phyloP scores from a whole-genome alignment of 1,140 invertebrate genomes.

The Zaprionus capensis region DNA sequence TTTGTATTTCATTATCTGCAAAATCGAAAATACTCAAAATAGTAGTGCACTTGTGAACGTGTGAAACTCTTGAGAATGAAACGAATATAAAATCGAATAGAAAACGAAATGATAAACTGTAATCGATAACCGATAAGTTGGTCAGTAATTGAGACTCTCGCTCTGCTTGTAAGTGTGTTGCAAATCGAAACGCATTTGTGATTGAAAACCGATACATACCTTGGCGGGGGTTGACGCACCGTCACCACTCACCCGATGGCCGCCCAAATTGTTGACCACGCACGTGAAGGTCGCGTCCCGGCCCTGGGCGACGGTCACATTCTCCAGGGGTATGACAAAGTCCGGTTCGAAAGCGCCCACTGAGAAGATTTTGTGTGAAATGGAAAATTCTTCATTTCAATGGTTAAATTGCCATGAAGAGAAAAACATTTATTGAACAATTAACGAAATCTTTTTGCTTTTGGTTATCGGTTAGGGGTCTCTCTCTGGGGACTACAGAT shows the following conservation, averaged over 20 bases:
- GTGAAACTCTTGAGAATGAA: conserved; percentile 1
- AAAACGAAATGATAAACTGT: conserved; percentile 20
- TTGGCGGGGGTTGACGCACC: conserved; percentile 88
- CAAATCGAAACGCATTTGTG: conserved; percentile 58
- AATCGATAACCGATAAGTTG: conserved; percentile 29
- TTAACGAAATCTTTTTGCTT: conserved; percentile 67
- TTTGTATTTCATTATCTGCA: neutral
- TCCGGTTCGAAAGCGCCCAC: conserved; percentile 90
- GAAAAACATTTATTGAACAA: conserved; percentile 73
- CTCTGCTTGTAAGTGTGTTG: neutral
- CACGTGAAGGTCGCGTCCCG: conserved; percentile 95
- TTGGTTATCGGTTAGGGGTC: conserved; percentile 6
- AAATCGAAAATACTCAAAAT: conserved; percentile 51
- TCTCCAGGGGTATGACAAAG: conserved; percentile 93
- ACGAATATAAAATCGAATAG: neutral
- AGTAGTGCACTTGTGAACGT: conserved; percentile 55
- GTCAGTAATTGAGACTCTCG: neutral
- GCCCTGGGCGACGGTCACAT: conserved; percentile 93
- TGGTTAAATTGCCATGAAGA: conserved; percentile 71
- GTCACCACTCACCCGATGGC: conserved; percentile 96
- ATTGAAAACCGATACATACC: conserved; percentile 88
- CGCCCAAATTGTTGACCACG: conserved; percentile 94
- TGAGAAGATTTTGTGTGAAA: conserved; percentile 83
- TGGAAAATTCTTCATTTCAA: conserved; percentile 83
- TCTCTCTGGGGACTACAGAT: neutral